Evolutionary conservation across 2,888 invertebrate genomes (phyloP), one percentile per base, ranked within the genome.

Genomic region (Drosophila prolongata): DNA sequence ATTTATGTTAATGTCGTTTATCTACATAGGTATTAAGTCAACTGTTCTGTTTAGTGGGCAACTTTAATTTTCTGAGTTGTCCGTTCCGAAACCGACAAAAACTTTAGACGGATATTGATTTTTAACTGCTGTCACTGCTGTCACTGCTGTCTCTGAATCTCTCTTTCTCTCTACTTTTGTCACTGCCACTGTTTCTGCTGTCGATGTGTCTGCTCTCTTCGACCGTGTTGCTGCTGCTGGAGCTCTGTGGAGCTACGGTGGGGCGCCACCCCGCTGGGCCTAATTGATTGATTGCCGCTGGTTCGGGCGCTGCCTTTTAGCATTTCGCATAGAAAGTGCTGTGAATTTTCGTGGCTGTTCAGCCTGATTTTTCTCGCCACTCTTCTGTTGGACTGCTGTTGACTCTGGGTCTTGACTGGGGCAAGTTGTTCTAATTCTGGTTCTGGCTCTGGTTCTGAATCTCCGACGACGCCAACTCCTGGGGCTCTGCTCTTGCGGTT

Each of bases 61-160:
- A 81, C 68, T 75, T 77, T 40, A 56, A 57, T 56, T 80, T 72
- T 40, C 43, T 8, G 67, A 58, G 53, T 72, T 76, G 59, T 64
- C 43, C 80, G 89, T 89, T 90, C 55, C 80, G 90, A 90, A 90
- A 85, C 90, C 90, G 91, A 90, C 90, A 90, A 91, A 92, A 92
- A 92, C 92, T 92, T 92, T 92, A 92, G 92, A 92, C 92, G 92
- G 92, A 92, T 91, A 91, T 91, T 91, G 91, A 90, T 90, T 90
- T 91, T 90, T 90, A 70, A 50, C 70, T 70, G 69, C 66, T 66
- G 65, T 61, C 60, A 30, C 64, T 58, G 58, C 30, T 16, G 42
- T 1, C 38, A 27, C 38, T 19, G 19, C 40, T 61, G 30, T 10
- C 37, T 47, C n/a, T 50, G 3, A 6, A 43, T 35, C 44, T 66